Evolutionary conservation across 53 echinoderm and acorn worm species (phyloP).

Genomic region (Paracentrotus lividus): DNA sequence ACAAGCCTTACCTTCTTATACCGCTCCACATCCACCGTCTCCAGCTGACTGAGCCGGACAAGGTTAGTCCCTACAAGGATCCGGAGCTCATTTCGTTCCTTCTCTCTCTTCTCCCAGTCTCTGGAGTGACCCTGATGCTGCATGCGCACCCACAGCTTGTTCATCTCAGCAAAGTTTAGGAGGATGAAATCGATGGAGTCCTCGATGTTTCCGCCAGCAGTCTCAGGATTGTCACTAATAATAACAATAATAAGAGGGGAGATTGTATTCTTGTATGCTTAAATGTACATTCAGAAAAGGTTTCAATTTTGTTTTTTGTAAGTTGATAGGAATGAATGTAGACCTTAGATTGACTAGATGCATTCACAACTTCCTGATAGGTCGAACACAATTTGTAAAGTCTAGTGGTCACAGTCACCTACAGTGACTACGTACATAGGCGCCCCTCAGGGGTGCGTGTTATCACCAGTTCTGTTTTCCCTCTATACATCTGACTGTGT

Average conservation of each 20-base stretch:
- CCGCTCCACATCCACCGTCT: conserved; percentile 87
- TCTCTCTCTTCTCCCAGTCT: conserved; percentile 96
- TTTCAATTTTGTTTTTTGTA: no score
- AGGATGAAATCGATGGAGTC: conserved; percentile 99
- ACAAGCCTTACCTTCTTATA: conserved; percentile 87
- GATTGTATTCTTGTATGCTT: no score
- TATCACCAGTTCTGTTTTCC: no score
- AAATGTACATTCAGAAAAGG: not conserved
- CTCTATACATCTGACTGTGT: no score
- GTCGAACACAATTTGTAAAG: no score
- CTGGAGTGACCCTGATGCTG: conserved; percentile 98
- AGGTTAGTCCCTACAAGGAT: conserved; percentile 98
- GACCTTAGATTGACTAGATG: no score
- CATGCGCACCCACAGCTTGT: conserved; percentile 98
- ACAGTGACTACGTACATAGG: no score
- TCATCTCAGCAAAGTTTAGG: conserved; percentile 99
- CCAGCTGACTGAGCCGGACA: conserved; percentile 96
- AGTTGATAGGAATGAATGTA: no score
- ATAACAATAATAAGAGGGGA: not conserved
- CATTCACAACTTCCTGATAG: no score
- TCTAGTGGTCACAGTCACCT: no score
- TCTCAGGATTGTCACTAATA: conserved; percentile 47
- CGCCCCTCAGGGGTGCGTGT: no score
- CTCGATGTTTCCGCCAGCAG: conserved; percentile 83
- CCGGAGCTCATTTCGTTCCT: conserved; percentile 92